Percentiles rank a stretch among this genome's conserved stretches.
phyloP scores from a whole-genome alignment of 2,888 invertebrate species.

The Danaus chrysippus region DNA sequence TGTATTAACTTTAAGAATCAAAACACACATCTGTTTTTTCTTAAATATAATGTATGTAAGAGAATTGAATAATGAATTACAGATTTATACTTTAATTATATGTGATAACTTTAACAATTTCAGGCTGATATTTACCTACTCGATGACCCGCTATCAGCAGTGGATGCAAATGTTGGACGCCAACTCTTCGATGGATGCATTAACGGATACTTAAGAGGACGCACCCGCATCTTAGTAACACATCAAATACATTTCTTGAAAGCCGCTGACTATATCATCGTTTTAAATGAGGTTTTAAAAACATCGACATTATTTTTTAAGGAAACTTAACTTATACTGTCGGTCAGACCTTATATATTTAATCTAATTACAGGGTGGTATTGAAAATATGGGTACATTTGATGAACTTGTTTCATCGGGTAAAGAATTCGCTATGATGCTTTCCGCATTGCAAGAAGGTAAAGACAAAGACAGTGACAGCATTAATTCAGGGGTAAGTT shows the following conservation, averaged over 20 bases:
- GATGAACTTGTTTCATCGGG: slow-evolving; percentile 76
- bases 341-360: neutral
- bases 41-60: no score
- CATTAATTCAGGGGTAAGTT: slow-evolving; percentile 50
- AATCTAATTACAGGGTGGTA: slow-evolving; percentile 61
- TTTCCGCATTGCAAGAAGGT: slow-evolving; percentile 63
- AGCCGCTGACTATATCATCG: slow-evolving; percentile 82
- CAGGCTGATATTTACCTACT: slow-evolving; percentile 89
- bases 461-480: slow-evolving; percentile 63
- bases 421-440: slow-evolving; percentile 78
- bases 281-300: slow-evolving; percentile 68
- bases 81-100: neutral
- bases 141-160: slow-evolving; percentile 93
- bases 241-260: slow-evolving; percentile 92
- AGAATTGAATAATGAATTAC: no score
- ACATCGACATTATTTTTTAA: no score
- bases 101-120: slow-evolving; percentile 3
- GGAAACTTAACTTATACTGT: no score
- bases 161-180: slow-evolving; percentile 88
- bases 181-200: slow-evolving; percentile 90
- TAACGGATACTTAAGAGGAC: slow-evolving; percentile 80
- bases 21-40: no score
- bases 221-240: slow-evolving; percentile 88
- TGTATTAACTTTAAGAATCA: no score
- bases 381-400: slow-evolving; percentile 81